Base-by-base conservation (phyloP, 2,888 invertebrate genomes). In the Hybos culiciformis region DNA sequence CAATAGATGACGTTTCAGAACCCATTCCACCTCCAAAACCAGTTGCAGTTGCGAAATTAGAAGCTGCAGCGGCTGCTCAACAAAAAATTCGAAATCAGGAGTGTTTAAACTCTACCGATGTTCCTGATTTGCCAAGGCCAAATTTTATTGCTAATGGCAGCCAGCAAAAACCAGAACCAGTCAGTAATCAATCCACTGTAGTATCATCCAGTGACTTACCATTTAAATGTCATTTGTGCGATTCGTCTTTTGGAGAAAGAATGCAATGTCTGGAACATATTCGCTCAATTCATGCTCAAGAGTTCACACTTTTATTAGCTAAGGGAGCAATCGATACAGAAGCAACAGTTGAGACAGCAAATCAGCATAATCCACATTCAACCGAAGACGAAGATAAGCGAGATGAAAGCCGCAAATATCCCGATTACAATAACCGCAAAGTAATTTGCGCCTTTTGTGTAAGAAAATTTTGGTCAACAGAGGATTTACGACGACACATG, bases 401-500 rank as follows among this genome's bases (percentile, higher is more conserved):
- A 40, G 70, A 73, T 49, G 78, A 77, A 51, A 79, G 80, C 47
- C 77, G 80, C 39, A 83, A 83, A 54, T 84, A 86, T 61, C 86
- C 86, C 0, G 87, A 87, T 60, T 87, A 88, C 56, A 83, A 83
- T 45, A 86, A 87, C 56, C 73, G 87, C 56, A 87, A 87, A 72
- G 87, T 84, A 6, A 83, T 87, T 44, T 90, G 93, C 62, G 90
- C 91, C 0, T 88, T 93, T 59, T 94, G 93, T 63, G 75, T 91
- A 60, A 82, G 92, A 47, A 79, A 91, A 37, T 93, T 93, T 69
- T 92, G 91, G 91, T 92, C 92, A 0, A 86, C 91, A 0, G 92
- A 93, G 61, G 93, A 94, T 63, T 70, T 93, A 5, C 74, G 92
- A 0, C 77, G 92, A 0, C 94, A 94, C 65, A 92, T 93, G 88